Evolutionary conservation across 23 tunicate genomes (phyloP).

Genomic region (Ascidia mentula): DNA sequence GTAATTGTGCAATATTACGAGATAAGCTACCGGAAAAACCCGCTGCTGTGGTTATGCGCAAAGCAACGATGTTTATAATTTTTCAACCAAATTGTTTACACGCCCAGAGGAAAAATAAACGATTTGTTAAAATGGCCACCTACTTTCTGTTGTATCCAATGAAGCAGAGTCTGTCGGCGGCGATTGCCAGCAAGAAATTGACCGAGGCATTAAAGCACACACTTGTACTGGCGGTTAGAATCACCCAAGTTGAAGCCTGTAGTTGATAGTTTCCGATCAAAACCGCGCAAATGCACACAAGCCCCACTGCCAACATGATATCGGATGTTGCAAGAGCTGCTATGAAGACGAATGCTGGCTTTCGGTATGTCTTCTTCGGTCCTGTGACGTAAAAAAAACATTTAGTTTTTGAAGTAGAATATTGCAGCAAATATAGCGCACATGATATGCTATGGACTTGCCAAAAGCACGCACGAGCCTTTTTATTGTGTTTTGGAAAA

Average conservation of each 20-base stretch:
- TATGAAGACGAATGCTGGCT: slow-evolving; percentile 69
- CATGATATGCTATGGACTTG: too few relatives aligned
- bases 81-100: too few relatives aligned
- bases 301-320: slow-evolving; percentile 29
- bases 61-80: too few relatives aligned
- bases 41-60: too few relatives aligned
- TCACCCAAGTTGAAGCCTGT: slow-evolving; percentile 47
- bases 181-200: slow-evolving; percentile 58
- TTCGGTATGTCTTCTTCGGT: slow-evolving; percentile 35
- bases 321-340: slow-evolving; percentile 54
- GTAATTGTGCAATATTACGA: too few relatives aligned
- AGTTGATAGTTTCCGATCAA: slow-evolving; percentile 25
- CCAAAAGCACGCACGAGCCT: too few relatives aligned
- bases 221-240: slow-evolving; percentile 57
- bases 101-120: too few relatives aligned
- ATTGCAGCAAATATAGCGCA: too few relatives aligned
- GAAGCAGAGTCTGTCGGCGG: slow-evolving; percentile 63
- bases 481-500: too few relatives aligned
- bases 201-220: slow-evolving; percentile 67
- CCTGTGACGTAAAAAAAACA: slow-evolving; percentile 12
- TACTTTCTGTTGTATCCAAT: slow-evolving; percentile 73
- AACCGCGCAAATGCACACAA: slow-evolving; percentile 23
- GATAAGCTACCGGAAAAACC: too few relatives aligned
- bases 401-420: background rate
- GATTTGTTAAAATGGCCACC: background rate